Evolutionary conservation across 2,888 invertebrate genomes (phyloP).

Genomic region (Notodonta dromedarius): DNA sequence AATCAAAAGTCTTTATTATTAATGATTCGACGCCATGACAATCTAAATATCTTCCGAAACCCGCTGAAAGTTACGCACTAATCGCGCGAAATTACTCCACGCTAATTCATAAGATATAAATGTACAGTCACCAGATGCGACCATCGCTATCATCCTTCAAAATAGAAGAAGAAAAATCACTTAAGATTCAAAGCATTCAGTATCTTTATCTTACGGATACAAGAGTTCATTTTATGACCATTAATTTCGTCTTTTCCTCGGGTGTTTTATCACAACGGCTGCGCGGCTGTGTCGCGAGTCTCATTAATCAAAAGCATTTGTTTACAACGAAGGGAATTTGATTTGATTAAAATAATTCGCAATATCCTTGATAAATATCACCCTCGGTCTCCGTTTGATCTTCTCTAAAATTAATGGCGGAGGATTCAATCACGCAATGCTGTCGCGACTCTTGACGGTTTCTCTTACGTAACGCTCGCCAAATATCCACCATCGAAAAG

Average conservation of each 20-base stretch:
- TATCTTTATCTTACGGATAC: slow-evolving; percentile 82
- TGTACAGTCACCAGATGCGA: slow-evolving; percentile 80
- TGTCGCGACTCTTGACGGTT: slow-evolving; percentile 60
- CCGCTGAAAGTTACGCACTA: slow-evolving; percentile 68
- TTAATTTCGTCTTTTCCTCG: slow-evolving; percentile 82
- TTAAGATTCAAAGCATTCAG: slow-evolving; percentile 80
- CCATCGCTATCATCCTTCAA: slow-evolving; percentile 74
- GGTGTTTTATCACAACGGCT: slow-evolving; percentile 83
- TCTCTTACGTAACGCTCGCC: slow-evolving; percentile 39
- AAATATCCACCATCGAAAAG: slow-evolving; percentile 20
- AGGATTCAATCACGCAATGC: slow-evolving; percentile 82
- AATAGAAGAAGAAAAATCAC: slow-evolving; percentile 79
- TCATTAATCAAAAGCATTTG: slow-evolving; percentile 85
- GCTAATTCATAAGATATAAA: slow-evolving; percentile 69
- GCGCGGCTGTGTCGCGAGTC: slow-evolving; percentile 82
- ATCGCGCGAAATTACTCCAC: slow-evolving; percentile 65
- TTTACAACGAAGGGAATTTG: slow-evolving; percentile 85
- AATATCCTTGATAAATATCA: slow-evolving; percentile 85
- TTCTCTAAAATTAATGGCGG: slow-evolving; percentile 81
- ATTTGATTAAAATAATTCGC: slow-evolving; percentile 85
- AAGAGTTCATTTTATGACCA: slow-evolving; percentile 85
- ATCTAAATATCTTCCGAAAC: slow-evolving; percentile 77
- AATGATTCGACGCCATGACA: slow-evolving; percentile 80
- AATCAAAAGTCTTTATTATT: slow-evolving; percentile 83
- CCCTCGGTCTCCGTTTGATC: slow-evolving; percentile 84